Conservation (phyloP, 2,797 vertebrate genomes). For the Manis javanica region DNA sequence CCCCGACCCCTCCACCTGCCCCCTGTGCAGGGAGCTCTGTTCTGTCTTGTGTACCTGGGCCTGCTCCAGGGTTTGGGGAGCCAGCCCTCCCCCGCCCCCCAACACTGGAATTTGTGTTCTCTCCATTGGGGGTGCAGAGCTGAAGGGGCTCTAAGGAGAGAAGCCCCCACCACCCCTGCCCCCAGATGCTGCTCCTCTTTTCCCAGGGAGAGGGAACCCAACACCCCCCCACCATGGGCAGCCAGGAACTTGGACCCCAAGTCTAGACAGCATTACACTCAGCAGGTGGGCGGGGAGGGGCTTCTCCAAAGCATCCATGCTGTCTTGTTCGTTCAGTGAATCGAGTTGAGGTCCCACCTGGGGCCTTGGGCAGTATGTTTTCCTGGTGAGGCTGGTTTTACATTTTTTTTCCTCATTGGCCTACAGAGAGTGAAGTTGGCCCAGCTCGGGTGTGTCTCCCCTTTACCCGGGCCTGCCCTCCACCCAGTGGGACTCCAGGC, state of each 20-base stretch:
- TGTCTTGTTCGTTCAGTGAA: neutral
- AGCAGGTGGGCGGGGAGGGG: neutral
- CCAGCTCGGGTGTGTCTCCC: neutral
- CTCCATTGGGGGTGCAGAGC: constrained; percentile 52
- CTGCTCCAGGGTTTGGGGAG: constrained; percentile 68
- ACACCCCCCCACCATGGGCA: neutral
- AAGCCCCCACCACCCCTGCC: neutral
- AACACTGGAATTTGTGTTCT: constrained; percentile 88
- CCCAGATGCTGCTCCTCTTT: constrained; percentile 59
- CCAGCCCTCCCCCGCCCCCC: constrained; percentile 64
- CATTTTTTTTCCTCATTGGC: constrained; percentile 15
- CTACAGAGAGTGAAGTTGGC: neutral
- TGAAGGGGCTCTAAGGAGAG: constrained; percentile 31
- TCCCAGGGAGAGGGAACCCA: constrained; percentile 33
- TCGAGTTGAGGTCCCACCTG: neutral
- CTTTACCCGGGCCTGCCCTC: neutral
- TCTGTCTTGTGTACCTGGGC: constrained; percentile 83
- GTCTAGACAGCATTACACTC: neutral
- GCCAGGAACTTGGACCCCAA: neutral
- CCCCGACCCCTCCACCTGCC: constrained; percentile 68
- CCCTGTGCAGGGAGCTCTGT: constrained; percentile 83
- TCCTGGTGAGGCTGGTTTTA: constrained; percentile 44
- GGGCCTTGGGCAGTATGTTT: constrained; percentile 11
- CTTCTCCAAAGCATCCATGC: neutral
- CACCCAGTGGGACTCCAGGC: neutral